phyloP scores from a whole-genome alignment of 92 coral and sea anemone species.

The Porites divaricata region DNA sequence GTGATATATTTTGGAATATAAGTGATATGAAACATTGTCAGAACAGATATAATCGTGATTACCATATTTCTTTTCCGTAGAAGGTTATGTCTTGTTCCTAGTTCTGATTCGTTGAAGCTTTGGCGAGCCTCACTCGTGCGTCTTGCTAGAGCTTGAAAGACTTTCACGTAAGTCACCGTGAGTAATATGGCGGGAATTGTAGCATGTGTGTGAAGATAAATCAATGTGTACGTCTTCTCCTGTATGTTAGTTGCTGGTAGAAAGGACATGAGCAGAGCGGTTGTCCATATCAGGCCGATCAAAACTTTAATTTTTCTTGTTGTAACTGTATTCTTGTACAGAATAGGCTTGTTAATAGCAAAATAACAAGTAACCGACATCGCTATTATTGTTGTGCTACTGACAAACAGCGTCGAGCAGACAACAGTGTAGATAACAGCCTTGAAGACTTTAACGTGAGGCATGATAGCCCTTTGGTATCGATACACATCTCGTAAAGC shows the following conservation, averaged over 20 bases:
- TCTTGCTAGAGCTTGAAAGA: slow-evolving; percentile 39
- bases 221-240: slow-evolving; percentile 25
- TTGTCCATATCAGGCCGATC: slow-evolving; percentile 42
- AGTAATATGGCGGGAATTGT: slow-evolving; percentile 49
- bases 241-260: slow-evolving; percentile 51
- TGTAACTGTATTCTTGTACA: slow-evolving; percentile 38
- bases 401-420: slow-evolving; percentile 43
- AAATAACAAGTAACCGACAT: slow-evolving; percentile 50
- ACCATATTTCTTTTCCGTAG: slow-evolving; percentile 13
- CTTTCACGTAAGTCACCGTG: slow-evolving; percentile 22
- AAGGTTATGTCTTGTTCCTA: background rate
- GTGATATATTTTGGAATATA: slow-evolving; percentile 33
- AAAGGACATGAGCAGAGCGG: slow-evolving; percentile 45
- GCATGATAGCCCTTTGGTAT: background rate
- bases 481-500: slow-evolving; percentile 32
- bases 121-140: slow-evolving; percentile 2
- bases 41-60: slow-evolving; percentile 11
- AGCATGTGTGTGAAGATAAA: slow-evolving; percentile 61
- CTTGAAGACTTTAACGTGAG: background rate
- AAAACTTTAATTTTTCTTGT: slow-evolving; percentile 17
- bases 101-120: slow-evolving; percentile 6
- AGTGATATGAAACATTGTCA: slow-evolving; percentile 29
- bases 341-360: slow-evolving; percentile 48
- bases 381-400: slow-evolving; percentile 44
- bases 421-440: slow-evolving; percentile 10